These are phyloP conservation scores for Paraescarpia echinospica DNA, from an alignment of 1,140 invertebrate genomes.

Conservation along the genomic window DNA sequence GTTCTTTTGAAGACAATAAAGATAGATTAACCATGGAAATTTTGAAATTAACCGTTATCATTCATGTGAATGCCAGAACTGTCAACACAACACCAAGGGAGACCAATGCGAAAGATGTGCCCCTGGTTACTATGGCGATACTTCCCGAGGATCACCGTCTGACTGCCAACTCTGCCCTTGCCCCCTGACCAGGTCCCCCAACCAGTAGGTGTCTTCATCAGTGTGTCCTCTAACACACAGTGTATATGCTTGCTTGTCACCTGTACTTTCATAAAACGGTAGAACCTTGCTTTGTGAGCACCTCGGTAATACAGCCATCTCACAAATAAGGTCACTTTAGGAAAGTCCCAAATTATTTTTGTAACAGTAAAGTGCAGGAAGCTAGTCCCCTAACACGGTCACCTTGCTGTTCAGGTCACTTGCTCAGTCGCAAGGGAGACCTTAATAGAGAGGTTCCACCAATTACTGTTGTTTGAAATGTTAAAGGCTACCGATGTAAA, in stretches of 20 bases:
- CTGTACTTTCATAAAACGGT: background rate
- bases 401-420: no score
- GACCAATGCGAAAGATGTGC: conserved; percentile 79
- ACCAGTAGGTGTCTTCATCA: conserved; percentile 16
- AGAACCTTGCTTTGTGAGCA: no score
- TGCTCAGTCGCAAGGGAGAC: no score
- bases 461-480: no score
- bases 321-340: no score
- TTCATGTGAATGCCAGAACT: background rate
- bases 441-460: no score
- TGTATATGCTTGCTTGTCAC: no score
- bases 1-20: background rate
- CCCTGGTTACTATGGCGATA: conserved; percentile 73
- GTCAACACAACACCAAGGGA: conserved; percentile 28
- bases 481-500: background rate
- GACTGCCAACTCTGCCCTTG: conserved; percentile 81
- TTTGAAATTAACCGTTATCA: background rate
- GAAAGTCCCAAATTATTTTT: no score
- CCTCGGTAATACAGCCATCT: no score
- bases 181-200: background rate
- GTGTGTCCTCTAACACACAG: background rate
- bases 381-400: no score
- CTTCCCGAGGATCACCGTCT: conserved; percentile 81
- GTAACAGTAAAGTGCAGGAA: no score
- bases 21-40: background rate